A percentile compares a stretch with the other conserved stretches of the same genome.
These are phyloP conservation scores for Monodelphis domestica DNA, from an alignment of 2,797 vertebrate genomes.

Conservation along the genomic window DNA sequence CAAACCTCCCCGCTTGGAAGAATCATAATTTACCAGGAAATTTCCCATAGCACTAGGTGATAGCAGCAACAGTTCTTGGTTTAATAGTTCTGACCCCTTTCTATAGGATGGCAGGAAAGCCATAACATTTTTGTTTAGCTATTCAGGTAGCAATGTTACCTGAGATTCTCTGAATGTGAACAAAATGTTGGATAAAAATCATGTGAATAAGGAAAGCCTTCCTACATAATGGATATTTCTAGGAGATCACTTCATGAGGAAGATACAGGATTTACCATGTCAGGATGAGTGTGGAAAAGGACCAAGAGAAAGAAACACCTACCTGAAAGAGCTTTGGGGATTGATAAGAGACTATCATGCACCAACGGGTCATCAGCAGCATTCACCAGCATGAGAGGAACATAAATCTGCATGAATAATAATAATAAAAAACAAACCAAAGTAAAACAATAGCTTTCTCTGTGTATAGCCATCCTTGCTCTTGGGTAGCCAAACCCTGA, in stretches of 20 bases:
- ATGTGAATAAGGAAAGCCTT: neutral
- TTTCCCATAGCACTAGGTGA: neutral
- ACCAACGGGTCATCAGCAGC: conserved; percentile 96
- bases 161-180: neutral
- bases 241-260: neutral
- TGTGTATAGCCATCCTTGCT: neutral
- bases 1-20: conserved; percentile 14
- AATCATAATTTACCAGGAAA: neutral
- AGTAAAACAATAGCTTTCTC: neutral
- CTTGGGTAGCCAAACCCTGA: neutral
- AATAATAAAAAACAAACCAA: conserved; percentile 23
- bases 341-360: conserved; percentile 94
- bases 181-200: neutral
- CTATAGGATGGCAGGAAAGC: neutral
- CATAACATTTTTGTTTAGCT: neutral
- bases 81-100: neutral
- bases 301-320: conserved; percentile 54
- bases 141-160: neutral
- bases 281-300: neutral
- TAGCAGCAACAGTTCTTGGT: neutral
- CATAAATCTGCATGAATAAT: conserved; percentile 92
- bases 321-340: conserved; percentile 97
- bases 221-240: neutral
- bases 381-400: conserved; percentile 97
- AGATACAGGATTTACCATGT: neutral